phyloP scores from a whole-genome alignment of 2,113 vertebrate species.

The Larimichthys crocea region DNA sequence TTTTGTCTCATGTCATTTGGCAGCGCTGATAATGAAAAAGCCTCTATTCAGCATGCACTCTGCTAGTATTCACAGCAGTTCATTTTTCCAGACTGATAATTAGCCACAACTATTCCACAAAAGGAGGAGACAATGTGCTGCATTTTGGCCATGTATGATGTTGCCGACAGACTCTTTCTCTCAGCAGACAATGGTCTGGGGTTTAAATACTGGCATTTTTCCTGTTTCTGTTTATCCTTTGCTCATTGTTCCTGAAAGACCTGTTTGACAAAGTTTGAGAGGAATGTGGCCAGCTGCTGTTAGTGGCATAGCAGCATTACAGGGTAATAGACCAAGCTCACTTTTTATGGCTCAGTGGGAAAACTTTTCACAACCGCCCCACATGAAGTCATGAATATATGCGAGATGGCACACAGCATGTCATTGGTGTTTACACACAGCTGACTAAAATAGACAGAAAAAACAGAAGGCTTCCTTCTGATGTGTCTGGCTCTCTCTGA shows the following conservation, averaged over 20 bases:
- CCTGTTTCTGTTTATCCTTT: constrained; percentile 38
- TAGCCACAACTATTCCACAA: constrained; percentile 69
- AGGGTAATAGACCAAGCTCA: constrained; percentile 28
- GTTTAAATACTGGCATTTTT: constrained; percentile 43
- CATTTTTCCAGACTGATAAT: constrained; percentile 76
- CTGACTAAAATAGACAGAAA: constrained; percentile 45
- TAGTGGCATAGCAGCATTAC: constrained; percentile 18
- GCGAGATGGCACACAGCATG: constrained; percentile 39
- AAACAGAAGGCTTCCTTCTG: constrained; percentile 16
- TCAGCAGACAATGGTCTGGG: constrained; percentile 35
- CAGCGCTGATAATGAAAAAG: constrained; percentile 72
- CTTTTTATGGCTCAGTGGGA: constrained; percentile 51
- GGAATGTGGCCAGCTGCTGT: constrained; percentile 46
- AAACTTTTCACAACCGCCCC: constrained; percentile 40
- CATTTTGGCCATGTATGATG: constrained; percentile 53
- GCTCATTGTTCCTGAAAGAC: constrained; percentile 57
- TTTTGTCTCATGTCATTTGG: constrained; percentile 80
- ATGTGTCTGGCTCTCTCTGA: constrained; percentile 39
- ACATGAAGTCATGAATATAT: constrained; percentile 57
- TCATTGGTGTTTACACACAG: constrained; percentile 41
- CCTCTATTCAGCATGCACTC: constrained; percentile 52
- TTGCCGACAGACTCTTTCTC: constrained; percentile 28
- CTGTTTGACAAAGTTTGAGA: constrained; percentile 42
- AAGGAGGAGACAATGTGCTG: constrained; percentile 66
- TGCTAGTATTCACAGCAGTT: constrained; percentile 66